A percentile compares a stretch with the other conserved stretches of the same genome.
Conservation (phyloP, 2,888 invertebrate species). For the Hylaea fasciaria region DNA sequence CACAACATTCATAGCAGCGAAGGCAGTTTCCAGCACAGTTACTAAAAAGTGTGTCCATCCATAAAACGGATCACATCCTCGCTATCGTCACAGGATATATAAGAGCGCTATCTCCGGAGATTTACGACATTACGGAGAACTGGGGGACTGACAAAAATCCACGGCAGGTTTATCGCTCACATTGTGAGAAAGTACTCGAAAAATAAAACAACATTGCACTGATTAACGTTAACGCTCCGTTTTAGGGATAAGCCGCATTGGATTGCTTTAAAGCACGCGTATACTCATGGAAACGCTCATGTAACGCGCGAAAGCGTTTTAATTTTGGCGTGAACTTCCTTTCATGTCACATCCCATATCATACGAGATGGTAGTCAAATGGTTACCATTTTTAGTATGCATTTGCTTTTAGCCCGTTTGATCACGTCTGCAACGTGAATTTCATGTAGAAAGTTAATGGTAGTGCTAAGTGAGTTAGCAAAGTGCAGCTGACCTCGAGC, state of each 20-base stretch:
- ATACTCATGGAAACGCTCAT: too few relatives aligned
- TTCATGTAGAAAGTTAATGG: too few relatives aligned
- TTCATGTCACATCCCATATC: too few relatives aligned
- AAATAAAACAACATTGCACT: constrained; percentile 7
- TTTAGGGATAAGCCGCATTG: not conserved
- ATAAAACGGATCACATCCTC: constrained; percentile 63
- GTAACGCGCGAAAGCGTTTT: too few relatives aligned
- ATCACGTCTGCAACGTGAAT: too few relatives aligned
- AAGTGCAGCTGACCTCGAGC: too few relatives aligned
- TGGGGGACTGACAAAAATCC: constrained; percentile 56
- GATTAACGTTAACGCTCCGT: not conserved
- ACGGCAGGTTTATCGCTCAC: constrained; percentile 61
- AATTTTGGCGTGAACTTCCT: too few relatives aligned
- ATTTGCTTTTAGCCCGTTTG: too few relatives aligned
- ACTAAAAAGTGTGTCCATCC: constrained; percentile 61
- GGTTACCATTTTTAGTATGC: too few relatives aligned
- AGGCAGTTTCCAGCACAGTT: constrained; percentile 46
- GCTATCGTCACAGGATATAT: constrained; percentile 50
- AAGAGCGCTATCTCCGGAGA: constrained; percentile 42
- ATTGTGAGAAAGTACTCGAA: constrained; percentile 2
- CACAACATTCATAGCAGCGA: constrained; percentile 20
- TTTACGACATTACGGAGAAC: constrained; percentile 56
- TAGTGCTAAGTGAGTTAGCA: too few relatives aligned
- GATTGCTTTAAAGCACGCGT: not conserved
- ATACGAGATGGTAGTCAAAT: too few relatives aligned